These are phyloP conservation scores for Stigmatopora nigra DNA, from an alignment of 2,113 vertebrate species.

Conservation along the genomic window DNA sequence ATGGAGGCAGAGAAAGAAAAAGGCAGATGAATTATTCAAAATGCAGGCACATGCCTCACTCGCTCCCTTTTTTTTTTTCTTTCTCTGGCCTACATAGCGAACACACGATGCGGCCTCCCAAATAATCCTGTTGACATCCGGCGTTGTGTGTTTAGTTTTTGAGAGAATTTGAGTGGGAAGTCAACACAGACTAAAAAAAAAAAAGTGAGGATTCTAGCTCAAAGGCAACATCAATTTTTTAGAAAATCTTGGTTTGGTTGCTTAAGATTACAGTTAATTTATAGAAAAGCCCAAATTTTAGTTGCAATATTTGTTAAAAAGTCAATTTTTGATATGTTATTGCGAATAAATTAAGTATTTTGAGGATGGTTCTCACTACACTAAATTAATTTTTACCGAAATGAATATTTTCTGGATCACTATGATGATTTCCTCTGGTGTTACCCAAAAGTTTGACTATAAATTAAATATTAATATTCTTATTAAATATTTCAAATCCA, in stretches of 20 bases:
- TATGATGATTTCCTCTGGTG: no score
- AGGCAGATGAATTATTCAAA: constrained; percentile 50
- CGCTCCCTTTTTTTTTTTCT: constrained; percentile 36
- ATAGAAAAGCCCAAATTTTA: background rate
- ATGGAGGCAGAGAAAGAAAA: constrained; percentile 12
- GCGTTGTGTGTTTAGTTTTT: constrained; percentile 7
- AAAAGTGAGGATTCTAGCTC: background rate
- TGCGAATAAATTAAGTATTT: background rate
- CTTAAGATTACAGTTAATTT: background rate
- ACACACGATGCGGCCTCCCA: constrained; percentile 47
- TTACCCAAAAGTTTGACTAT: no score
- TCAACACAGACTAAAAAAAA: background rate
- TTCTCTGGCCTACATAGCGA: constrained; percentile 52
- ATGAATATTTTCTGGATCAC: no score
- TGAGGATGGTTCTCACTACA: no score
- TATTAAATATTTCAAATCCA: no score
- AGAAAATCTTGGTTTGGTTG: background rate
- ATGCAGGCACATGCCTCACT: constrained; percentile 33
- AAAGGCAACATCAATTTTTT: background rate
- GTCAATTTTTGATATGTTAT: background rate
- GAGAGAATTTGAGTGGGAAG: constrained; percentile 2
- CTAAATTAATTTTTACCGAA: no score
- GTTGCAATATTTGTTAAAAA: background rate
- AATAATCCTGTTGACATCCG: constrained; percentile 39
- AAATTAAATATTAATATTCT: no score